A percentile compares a stretch with the other conserved stretches of the same genome.
phyloP scores from a whole-genome alignment of 2,113 vertebrate genomes.

The Elaphurus davidianus region DNA sequence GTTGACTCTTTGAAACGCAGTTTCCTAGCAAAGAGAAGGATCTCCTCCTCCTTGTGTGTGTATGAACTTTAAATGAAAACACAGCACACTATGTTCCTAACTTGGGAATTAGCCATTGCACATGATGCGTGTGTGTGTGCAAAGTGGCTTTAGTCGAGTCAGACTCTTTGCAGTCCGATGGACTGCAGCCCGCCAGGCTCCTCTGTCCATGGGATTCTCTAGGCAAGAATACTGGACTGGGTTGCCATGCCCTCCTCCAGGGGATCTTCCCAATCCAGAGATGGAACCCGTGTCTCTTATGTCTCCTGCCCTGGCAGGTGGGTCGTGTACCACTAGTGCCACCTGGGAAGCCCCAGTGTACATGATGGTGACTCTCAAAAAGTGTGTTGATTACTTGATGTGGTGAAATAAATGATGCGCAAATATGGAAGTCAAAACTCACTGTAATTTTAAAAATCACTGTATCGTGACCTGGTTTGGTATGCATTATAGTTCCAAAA shows the following conservation, averaged over 20 bases:
- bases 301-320: not conserved
- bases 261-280: not conserved
- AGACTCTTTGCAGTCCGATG: not conserved
- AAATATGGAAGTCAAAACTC: not conserved
- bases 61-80: not conserved
- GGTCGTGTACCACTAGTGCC: not conserved
- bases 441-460: not conserved
- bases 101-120: not conserved
- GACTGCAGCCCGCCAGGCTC: not conserved
- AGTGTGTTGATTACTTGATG: not conserved
- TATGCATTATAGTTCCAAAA: not conserved
- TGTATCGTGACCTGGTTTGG: not conserved
- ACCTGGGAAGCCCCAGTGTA: not conserved
- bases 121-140: accelerated
- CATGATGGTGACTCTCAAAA: not conserved
- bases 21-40: not conserved
- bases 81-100: not conserved
- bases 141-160: not conserved
- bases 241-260: not conserved
- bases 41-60: not conserved
- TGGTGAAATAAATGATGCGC: not conserved
- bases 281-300: not conserved
- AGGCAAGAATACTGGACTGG: not conserved
- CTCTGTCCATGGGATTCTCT: not conserved
- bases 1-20: not conserved